Base-by-base conservation (phyloP, 2,113 vertebrate species). In the Alethe castanea region DNA sequence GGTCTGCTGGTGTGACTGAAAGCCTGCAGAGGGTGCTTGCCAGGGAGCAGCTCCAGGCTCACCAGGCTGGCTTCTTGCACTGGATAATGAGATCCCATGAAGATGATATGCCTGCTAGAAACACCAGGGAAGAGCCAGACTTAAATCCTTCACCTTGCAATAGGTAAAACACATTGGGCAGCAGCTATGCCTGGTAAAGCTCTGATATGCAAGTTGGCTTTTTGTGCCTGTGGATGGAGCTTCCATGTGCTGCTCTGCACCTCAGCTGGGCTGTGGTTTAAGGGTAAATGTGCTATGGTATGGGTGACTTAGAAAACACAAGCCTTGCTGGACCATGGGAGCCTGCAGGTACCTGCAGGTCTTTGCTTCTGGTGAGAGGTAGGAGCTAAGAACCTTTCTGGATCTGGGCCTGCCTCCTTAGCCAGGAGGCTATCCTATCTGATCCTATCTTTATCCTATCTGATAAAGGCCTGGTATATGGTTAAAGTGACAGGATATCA, bases 241-340 rank as follows among this genome's bases (percentile, higher is more conserved):
- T 73, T 38, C 29, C 5, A 26, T 53, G 61, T 66, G 77, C 84
- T 50, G 33, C 61, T 90, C 48, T 94, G 79, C 64, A 52, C 53
- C 66, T 57, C 36, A 24, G 57, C 47, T 12, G n/a, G 48, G 50
- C 42, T 31, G 71, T 25, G 29, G 48, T 71, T 92, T 80, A 79
- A 76, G n/a, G 72, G 64, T 29, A 78, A 64, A 48, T 2, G 14
- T 36, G 48, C 45, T 61, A 4, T 6, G 2, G 9, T 12, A 12
- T 0, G 1, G 10, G 7, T 6, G 8, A 47, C 25, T 25, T 29
- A 14, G 50, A 65, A 53, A 76, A 33, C 36, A 5, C 0, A 5
- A 76, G 36, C 19, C 71, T 38, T 50, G 42, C 25, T 1, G 8
- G 35, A 18, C 15, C 12, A 15, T 0, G 8, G 33, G 52, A 42